Percentiles rank a stretch among this genome's conserved stretches.
These are phyloP conservation scores for Theodoxus fluviatilis DNA, from an alignment of 2,888 invertebrate genomes.

Conservation along the genomic window DNA sequence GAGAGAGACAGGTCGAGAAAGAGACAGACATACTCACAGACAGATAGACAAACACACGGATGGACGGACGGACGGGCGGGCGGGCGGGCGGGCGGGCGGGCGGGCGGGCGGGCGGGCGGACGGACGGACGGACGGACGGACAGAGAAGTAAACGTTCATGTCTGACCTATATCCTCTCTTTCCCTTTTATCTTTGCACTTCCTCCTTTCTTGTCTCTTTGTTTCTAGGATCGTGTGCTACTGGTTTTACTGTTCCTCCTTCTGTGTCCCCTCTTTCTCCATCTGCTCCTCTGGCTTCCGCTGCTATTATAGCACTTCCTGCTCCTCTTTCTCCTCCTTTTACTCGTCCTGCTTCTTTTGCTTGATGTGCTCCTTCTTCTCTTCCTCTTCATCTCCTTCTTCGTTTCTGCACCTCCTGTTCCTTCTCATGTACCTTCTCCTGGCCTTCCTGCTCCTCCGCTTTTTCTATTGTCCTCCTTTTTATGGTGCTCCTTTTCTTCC, in stretches of 20 bases:
- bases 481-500: not conserved
- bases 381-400: not conserved
- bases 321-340: not conserved
- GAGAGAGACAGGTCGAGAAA: no score
- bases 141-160: not conserved
- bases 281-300: conserved; percentile 9
- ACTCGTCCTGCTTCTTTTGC: not conserved
- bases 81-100: not conserved
- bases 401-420: not conserved
- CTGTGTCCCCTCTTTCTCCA: not conserved
- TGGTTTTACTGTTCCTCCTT: not conserved
- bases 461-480: not conserved
- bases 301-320: not conserved
- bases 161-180: not conserved
- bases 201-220: not conserved
- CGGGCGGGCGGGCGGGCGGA: not conserved
- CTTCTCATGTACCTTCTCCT: not conserved
- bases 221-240: not conserved
- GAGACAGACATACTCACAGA: no score
- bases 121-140: not conserved
- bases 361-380: not conserved
- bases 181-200: not conserved
- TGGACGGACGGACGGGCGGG: no score
- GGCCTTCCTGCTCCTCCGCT: not conserved
- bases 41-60: no score